Base-by-base conservation (phyloP, 2,797 vertebrate species). In the Loriculus beryllinus region DNA sequence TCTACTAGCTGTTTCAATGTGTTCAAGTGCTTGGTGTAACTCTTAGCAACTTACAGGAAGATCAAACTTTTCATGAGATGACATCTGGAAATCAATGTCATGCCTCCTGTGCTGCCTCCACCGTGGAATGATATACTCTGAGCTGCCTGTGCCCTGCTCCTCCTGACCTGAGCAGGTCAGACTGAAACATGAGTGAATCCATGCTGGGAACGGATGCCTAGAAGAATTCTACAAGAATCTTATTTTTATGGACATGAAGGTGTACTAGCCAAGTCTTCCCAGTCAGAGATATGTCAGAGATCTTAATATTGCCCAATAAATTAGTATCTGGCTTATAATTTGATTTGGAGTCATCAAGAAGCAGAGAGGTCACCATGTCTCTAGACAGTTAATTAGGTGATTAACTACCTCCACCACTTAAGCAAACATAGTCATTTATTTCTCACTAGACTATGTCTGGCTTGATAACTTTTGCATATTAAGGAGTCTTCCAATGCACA, bases 51-150 rank as follows among this genome's bases (percentile, higher is more conserved):
- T 71, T 75, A 60, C 45, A 72, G 33, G 42, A 74, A 91, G 14
- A 75, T 51, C 16, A 71, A 71, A 72, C 52, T 81, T n/a, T 52
- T 56, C 49, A 22, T 6, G 16, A 83, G 26, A 15, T 71, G 37
- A 52, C 29, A 31, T 9, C 20, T 13, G 67, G 37, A 77, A 75
- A 28, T 1, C 33, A 22, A 7, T 28, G 2, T 67, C 49, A 35
- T 7, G 29, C 43, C n/a, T 68, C 56, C 37, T 67, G 25, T 40
- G 43, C 20, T 67, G 25, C 57, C n/a, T 67, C 2, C 29, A 10
- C 8, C 0, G 0, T 2, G 22, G n/a, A 43, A 18, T 16, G 37
- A 3, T 13, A 16, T 60, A 37, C 28, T 45, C 60, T 1, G 2
- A 86, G 20, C 22, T 88, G 54, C 47, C 25, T 0, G 0, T 54